Evolutionary conservation across 2,113 vertebrate genomes (phyloP).

Genomic region (Machaerirhynchus nigripectus): DNA sequence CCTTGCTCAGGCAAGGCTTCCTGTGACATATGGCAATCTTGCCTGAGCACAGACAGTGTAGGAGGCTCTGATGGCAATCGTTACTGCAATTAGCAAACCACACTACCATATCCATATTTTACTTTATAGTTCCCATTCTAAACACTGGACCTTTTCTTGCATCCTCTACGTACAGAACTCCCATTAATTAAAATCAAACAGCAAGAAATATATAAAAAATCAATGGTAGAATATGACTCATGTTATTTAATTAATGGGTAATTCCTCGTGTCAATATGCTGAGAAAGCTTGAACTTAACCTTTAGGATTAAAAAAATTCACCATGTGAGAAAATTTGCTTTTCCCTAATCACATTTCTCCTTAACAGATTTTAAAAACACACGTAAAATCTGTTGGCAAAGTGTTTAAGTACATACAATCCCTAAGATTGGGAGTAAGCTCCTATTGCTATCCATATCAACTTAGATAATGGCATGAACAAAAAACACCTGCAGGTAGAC

Average conservation of each 20-base stretch:
- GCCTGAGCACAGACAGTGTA: conserved; percentile 55
- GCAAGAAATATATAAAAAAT: conserved; percentile 51
- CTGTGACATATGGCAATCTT: conserved; percentile 61
- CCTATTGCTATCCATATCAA: not conserved
- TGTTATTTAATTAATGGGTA: conserved; percentile 64
- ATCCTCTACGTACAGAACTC: conserved; percentile 34
- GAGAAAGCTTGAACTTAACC: conserved; percentile 56
- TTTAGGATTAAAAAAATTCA: conserved; percentile 55
- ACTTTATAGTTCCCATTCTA: conserved; percentile 34
- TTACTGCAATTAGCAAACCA: conserved; percentile 52
- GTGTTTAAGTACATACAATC: not conserved
- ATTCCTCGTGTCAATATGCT: conserved; percentile 57
- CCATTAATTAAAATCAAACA: conserved; percentile 64
- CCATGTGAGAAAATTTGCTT: conserved; percentile 56
- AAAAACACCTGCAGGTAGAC: not conserved
- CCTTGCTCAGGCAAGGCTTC: conserved; percentile 47
- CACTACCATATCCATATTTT: conserved; percentile 9
- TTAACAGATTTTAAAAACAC: conserved; percentile 50
- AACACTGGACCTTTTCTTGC: conserved; percentile 53
- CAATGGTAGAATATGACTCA: conserved; percentile 58
- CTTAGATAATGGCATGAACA: not conserved
- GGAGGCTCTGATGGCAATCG: conserved; percentile 57
- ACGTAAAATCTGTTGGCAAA: conserved; percentile 41
- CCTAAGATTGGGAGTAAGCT: not conserved
- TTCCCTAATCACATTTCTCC: conserved; percentile 40